These are phyloP conservation scores for Zaprionus gabonicus DNA, from an alignment of 1,140 invertebrate species.

Conservation along the genomic window DNA sequence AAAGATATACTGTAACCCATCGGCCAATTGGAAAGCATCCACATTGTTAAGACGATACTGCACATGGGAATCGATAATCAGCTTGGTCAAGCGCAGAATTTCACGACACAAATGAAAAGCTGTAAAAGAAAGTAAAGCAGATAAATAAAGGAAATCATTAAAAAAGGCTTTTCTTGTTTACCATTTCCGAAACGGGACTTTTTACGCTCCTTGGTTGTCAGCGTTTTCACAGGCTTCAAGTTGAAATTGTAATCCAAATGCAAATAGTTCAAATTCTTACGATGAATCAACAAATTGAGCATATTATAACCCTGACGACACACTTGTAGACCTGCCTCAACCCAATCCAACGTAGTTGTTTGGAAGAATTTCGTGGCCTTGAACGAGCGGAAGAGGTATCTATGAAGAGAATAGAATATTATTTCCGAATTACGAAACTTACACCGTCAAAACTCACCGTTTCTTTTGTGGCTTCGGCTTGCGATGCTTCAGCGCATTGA, in stretches of 20 bases:
- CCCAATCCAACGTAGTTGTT: conserved; percentile 99
- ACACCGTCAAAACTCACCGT: conserved; percentile 86
- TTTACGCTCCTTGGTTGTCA: conserved; percentile 99
- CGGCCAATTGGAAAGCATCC: conserved; percentile 99
- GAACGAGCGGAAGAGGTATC: conserved; percentile 98
- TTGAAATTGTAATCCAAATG: conserved; percentile 99
- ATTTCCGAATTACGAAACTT: not conserved
- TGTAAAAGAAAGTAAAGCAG: conserved; percentile 75
- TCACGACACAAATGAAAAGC: conserved; percentile 99
- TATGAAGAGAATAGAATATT: conserved; percentile 63
- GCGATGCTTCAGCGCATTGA: conserved; percentile 98
- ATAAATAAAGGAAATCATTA: not conserved
- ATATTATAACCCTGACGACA: conserved; percentile 99
- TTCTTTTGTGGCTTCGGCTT: conserved; percentile 99
- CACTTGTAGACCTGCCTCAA: conserved; percentile 98
- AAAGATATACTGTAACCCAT: conserved; percentile 99
- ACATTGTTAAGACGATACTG: conserved; percentile 99
- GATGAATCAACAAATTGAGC: conserved; percentile 99
- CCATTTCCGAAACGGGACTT: conserved; percentile 99
- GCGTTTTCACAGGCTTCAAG: conserved; percentile 99
- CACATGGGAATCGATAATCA: conserved; percentile 99
- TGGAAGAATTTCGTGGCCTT: conserved; percentile 99
- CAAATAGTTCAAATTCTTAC: conserved; percentile 99
- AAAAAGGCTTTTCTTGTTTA: conserved; percentile 62
- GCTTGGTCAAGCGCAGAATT: conserved; percentile 98